Evolutionary conservation across 2,888 invertebrate species (phyloP), one percentile per base, ranked within the genome.

Genomic region (Arrhopalites spinosus): DNA sequence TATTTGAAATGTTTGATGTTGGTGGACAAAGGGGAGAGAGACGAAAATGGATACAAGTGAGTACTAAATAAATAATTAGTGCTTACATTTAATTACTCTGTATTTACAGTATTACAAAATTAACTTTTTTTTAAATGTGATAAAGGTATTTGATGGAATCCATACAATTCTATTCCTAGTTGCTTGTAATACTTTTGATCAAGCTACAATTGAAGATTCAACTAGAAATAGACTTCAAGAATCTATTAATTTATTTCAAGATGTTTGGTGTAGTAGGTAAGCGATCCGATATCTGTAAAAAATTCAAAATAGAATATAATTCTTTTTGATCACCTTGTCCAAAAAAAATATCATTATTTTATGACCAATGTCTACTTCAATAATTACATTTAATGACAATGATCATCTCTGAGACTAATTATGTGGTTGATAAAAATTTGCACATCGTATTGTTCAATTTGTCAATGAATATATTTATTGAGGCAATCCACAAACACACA

Each of bases 1-100:
- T 90, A 30, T 92, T 93, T 84, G 91, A 91, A 88, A 92, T 94
- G 90, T 93, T 90, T 83, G 94, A 94, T 84, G 94, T 94, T 0
- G 94, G 94, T 0, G 94, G 94, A 0, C 94, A 94, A 85, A 86
- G 92, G 75, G 93, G 93, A 15, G 92, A 93, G 84, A 87, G 93
- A 75, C 91, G 91, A 82, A 93, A 93, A 85, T 94, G 94, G 94
- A 93, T 94, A 81, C 91, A 91, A 86, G 90, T 89, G 83, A 78
- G n/a, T n/a, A n/a, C n/a, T n/a, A n/a, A n/a, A n/a, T n/a, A n/a
- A n/a, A n/a, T n/a, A n/a, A n/a, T n/a, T n/a, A n/a, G n/a, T n/a
- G n/a, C n/a, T n/a, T n/a, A n/a, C n/a, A n/a, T n/a, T n/a, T n/a
- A n/a, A n/a, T n/a, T n/a, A n/a, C n/a, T n/a, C n/a, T n/a, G n/a